Evolutionary conservation across 2,113 vertebrate species (phyloP).

Genomic region (Psammodynastes pulverulentus): DNA sequence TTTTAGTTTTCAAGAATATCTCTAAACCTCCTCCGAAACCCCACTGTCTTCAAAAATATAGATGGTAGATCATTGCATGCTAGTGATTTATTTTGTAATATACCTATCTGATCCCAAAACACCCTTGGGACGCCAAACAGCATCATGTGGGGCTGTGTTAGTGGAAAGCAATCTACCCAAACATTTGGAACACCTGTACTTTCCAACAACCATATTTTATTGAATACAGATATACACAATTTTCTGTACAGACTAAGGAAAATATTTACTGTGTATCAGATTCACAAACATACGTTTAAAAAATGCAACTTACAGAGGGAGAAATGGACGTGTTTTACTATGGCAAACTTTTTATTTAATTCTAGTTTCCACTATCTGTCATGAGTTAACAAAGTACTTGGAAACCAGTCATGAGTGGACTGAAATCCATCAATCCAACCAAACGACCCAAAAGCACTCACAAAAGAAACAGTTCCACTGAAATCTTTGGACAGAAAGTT

Average conservation of each 20-base stretch:
- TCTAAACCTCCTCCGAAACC: neutral
- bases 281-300: neutral
- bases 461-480: neutral
- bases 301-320: neutral
- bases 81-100: neutral
- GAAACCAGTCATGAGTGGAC: neutral
- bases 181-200: neutral
- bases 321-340: neutral
- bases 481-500: neutral
- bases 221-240: neutral
- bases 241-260: neutral
- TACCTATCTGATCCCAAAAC: neutral
- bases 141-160: neutral
- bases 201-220: neutral
- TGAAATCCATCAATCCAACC: neutral
- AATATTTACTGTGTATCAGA: neutral
- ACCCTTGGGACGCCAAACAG: neutral
- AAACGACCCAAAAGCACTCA: neutral
- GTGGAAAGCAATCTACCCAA: neutral
- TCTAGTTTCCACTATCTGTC: neutral
- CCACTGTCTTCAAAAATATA: neutral
- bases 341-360: neutral
- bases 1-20: neutral
- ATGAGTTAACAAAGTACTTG: neutral
- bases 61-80: neutral